phyloP scores from a whole-genome alignment of 2,888 invertebrate genomes.

The Lutraria lutraria region DNA sequence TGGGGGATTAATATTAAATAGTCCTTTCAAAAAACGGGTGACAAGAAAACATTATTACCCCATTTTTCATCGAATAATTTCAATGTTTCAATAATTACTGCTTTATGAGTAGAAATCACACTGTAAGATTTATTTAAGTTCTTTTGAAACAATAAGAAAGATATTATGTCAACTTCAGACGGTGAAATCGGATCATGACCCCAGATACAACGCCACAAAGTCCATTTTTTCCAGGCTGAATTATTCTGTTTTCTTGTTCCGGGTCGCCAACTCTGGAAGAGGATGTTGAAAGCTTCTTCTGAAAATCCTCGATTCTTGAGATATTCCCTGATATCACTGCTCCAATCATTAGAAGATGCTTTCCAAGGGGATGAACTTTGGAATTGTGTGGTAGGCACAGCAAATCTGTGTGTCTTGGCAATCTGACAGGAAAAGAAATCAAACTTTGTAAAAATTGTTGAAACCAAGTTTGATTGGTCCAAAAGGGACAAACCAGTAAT shows the following conservation, averaged over 20 bases:
- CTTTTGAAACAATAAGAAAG: slow-evolving; percentile 43
- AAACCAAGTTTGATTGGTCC: slow-evolving; percentile 66
- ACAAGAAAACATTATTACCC: slow-evolving; percentile 48
- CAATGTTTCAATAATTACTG: slow-evolving; percentile 55
- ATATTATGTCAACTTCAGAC: slow-evolving; percentile 48
- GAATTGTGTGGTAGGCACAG: slow-evolving; percentile 32
- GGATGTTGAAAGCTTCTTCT: slow-evolving; percentile 6
- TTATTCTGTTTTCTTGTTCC: slow-evolving; percentile 54
- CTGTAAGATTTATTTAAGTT: slow-evolving; percentile 45
- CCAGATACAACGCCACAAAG: slow-evolving; percentile 44
- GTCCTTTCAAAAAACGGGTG: slow-evolving; percentile 54
- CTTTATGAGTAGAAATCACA: slow-evolving; percentile 60
- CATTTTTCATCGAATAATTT: slow-evolving; percentile 44
- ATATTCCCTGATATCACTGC: slow-evolving; percentile 46
- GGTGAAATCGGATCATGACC: slow-evolving; percentile 35
- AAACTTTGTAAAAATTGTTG: slow-evolving; percentile 48
- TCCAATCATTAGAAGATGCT: slow-evolving; percentile 31
- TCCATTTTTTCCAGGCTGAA: slow-evolving; percentile 48
- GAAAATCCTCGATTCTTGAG: slow-evolving; percentile 44
- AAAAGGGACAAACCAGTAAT: slow-evolving; percentile 56
- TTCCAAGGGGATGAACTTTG: slow-evolving; percentile 30
- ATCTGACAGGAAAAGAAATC: slow-evolving; percentile 30
- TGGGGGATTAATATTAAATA: slow-evolving; percentile 38
- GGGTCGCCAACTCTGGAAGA: slow-evolving; percentile 39
- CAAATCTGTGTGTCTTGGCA: slow-evolving; percentile 51